Percentiles rank a stretch among this genome's conserved stretches.
Conservation (phyloP, 1,140 invertebrate genomes). For the Paraescarpia echinospica region DNA sequence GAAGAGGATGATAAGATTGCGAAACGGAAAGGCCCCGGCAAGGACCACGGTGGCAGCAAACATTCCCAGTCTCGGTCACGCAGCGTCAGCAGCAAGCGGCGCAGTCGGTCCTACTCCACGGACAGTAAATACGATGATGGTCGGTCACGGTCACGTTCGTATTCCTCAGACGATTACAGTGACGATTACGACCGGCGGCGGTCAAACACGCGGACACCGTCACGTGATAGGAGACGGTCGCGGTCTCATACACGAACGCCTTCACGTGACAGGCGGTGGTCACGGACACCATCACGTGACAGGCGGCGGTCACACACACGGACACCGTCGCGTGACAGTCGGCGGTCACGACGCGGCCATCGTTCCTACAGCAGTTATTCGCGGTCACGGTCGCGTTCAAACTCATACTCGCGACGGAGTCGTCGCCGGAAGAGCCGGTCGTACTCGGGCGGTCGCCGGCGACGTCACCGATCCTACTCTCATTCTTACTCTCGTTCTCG, state of each 20-base stretch:
- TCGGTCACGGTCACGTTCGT: constrained; percentile 8
- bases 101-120: background rate
- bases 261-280: background rate
- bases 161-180: constrained; percentile 12
- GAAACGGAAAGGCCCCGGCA: background rate
- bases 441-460: constrained; percentile 9
- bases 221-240: constrained; percentile 12
- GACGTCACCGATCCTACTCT: constrained; percentile 16
- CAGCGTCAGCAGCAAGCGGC: background rate
- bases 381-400: constrained; percentile 10
- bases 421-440: constrained; percentile 7
- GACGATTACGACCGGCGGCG: background rate
- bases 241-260: background rate
- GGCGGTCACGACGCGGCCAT: constrained; percentile 3
- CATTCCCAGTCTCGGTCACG: background rate
- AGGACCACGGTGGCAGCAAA: constrained; percentile 12
- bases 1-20: background rate
- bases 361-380: constrained; percentile 25
- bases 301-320: background rate
- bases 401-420: constrained; percentile 23
- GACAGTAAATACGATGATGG: background rate
- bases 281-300: background rate
- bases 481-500: constrained; percentile 18
- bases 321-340: background rate
- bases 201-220: background rate